Percentiles rank a stretch among this genome's conserved stretches.
Evolutionary conservation across 1,140 invertebrate species (phyloP).

Genomic region (Neodiprion lecontei): DNA sequence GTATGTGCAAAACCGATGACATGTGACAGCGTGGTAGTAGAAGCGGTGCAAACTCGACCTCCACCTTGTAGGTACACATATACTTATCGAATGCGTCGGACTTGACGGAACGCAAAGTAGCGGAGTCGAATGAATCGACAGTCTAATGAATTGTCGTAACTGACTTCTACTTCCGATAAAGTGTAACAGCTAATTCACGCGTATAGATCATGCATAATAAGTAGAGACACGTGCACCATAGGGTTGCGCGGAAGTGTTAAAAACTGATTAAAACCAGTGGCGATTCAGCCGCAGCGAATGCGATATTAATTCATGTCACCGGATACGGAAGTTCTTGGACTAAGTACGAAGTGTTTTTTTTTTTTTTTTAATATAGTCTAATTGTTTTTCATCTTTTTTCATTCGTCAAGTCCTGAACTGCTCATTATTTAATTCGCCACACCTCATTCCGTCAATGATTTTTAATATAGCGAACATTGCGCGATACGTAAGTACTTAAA

Average conservation of each 20-base stretch:
- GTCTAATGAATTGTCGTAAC: neutral
- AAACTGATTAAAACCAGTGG: too few relatives aligned
- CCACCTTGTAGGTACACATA: neutral
- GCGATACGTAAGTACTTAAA: too few relatives aligned
- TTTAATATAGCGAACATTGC: too few relatives aligned
- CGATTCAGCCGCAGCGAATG: too few relatives aligned
- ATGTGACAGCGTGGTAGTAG: neutral
- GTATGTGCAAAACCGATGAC: too few relatives aligned
- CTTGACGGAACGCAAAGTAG: neutral
- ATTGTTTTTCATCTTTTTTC: neutral
- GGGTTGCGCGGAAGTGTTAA: too few relatives aligned
- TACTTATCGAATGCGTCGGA: neutral
- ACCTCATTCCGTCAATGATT: too few relatives aligned
- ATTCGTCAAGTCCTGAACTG: neutral
- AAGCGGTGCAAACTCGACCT: neutral
- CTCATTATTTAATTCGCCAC: too few relatives aligned
- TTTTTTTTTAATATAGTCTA: slow-evolving; percentile 17
- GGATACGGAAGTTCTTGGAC: slow-evolving; percentile 2
- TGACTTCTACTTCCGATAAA: neutral
- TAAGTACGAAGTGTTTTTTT: slow-evolving; percentile 15
- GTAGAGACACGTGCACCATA: too few relatives aligned
- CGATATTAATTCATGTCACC: neutral
- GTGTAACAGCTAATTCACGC: neutral
- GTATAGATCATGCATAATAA: neutral
- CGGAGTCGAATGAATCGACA: neutral